Conservation (phyloP, 2,113 vertebrate genomes). For the Calypte anna region DNA sequence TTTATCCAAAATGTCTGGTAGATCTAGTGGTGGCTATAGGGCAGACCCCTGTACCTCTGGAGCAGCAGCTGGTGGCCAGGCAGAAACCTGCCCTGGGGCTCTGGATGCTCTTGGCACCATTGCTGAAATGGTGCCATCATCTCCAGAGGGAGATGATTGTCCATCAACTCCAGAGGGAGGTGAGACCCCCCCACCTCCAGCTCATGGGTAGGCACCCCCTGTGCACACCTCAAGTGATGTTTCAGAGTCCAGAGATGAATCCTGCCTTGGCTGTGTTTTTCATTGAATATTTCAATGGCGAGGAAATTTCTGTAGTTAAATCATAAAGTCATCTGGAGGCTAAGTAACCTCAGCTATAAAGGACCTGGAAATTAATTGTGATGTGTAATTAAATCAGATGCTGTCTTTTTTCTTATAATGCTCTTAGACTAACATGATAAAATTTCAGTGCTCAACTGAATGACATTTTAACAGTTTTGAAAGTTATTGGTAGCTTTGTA, state of each 20-base stretch:
- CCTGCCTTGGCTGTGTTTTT: not conserved
- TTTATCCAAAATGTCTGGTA: not conserved
- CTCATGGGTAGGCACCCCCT: accelerated
- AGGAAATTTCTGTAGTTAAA: not conserved
- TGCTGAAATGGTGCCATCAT: not conserved
- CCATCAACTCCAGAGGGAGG: not conserved
- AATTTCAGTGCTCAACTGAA: not conserved
- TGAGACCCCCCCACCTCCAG: accelerated
- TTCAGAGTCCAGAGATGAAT: not conserved
- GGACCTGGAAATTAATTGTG: not conserved
- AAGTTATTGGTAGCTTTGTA: conserved; percentile 15
- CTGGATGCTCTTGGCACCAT: accelerated
- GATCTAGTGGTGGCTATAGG: not conserved
- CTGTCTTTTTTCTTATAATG: not conserved
- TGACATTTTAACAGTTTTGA: not conserved
- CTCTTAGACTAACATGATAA: not conserved
- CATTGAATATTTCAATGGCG: not conserved
- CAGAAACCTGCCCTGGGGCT: not conserved
- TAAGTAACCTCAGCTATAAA: not conserved
- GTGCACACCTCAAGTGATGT: not conserved
- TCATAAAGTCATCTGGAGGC: not conserved
- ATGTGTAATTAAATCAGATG: not conserved
- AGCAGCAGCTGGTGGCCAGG: not conserved
- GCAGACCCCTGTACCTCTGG: not conserved
- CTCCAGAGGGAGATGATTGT: not conserved